Conservation (phyloP, 2,888 invertebrate genomes). For the Eupithecia tripunctaria region DNA sequence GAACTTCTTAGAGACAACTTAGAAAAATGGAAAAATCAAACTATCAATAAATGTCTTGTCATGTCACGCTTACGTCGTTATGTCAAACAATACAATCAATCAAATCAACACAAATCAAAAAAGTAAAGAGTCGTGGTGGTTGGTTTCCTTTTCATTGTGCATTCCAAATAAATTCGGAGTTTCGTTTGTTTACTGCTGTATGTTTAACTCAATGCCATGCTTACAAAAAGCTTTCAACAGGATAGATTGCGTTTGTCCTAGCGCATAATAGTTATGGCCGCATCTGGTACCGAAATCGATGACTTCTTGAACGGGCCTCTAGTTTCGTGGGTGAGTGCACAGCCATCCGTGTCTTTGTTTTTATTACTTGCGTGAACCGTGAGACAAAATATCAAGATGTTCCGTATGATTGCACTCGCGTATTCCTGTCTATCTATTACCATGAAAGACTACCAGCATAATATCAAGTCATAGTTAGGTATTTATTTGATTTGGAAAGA, state of each 20-base stretch:
- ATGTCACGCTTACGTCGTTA: not conserved
- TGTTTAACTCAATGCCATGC: conserved; percentile 69
- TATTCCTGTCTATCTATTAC: conserved; percentile 19
- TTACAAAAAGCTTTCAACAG: conserved; percentile 61
- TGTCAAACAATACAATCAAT: not conserved
- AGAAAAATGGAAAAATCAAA: not conserved
- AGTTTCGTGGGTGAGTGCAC: conserved; percentile 92
- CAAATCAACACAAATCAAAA: conserved; percentile 1
- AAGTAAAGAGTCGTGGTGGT: conserved; percentile 23
- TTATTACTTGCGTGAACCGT: conserved; percentile 66
- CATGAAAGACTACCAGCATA: not conserved
- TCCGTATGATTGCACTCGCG: conserved; percentile 62
- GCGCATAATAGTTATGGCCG: conserved; percentile 82
- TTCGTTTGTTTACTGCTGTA: conserved; percentile 47
- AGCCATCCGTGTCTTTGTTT: conserved; percentile 68
- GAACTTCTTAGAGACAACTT: not conserved
- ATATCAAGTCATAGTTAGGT: not conserved
- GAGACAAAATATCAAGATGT: conserved; percentile 66
- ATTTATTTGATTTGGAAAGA: not conserved
- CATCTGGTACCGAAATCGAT: conserved; percentile 90
- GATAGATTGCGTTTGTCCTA: conserved; percentile 70
- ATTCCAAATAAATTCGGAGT: conserved; percentile 18
- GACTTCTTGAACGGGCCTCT: conserved; percentile 93
- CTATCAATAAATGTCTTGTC: not conserved
- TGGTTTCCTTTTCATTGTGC: conserved; percentile 28